Evolutionary conservation across 2,888 invertebrate species (phyloP).

Genomic region (Dynastes maya): DNA sequence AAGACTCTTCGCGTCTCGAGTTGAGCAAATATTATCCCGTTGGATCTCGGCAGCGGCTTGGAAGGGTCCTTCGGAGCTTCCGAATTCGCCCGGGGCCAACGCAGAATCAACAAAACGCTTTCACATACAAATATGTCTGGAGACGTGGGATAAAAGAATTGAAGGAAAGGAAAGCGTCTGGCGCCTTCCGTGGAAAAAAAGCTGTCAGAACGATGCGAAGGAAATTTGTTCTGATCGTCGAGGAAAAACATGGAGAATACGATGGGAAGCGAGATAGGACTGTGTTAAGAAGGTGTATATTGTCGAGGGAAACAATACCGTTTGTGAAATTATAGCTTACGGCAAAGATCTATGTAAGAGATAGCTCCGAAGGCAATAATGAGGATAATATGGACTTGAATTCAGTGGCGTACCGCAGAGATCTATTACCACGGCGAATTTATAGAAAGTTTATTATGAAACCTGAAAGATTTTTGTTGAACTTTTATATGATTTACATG

Average conservation of each 20-base stretch:
- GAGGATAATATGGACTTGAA: no score
- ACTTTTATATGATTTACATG: no score
- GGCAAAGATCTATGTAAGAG: neutral
- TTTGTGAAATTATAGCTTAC: neutral
- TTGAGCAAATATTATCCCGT: conserved; percentile 53
- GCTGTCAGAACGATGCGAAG: neutral
- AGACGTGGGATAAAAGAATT: conserved; percentile 47
- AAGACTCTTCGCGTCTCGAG: conserved; percentile 39
- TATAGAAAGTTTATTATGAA: no score
- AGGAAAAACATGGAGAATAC: neutral
- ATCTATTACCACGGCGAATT: no score
- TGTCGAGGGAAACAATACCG: neutral
- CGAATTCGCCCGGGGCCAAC: conserved; percentile 42
- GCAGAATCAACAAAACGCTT: conserved; percentile 51
- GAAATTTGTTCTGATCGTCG: conserved; percentile 15
- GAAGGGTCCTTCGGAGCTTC: conserved; percentile 47
- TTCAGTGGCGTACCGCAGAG: no score
- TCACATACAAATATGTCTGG: conserved; percentile 50
- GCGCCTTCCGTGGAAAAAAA: neutral
- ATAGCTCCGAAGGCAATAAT: no score
- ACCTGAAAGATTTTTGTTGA: no score
- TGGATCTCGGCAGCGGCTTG: conserved; percentile 47
- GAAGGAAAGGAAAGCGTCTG: neutral
- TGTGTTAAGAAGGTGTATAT: neutral
- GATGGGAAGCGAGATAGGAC: neutral